These are phyloP conservation scores for Platycheirus rosarum DNA, from an alignment of 2,888 invertebrate genomes.

Conservation along the genomic window DNA sequence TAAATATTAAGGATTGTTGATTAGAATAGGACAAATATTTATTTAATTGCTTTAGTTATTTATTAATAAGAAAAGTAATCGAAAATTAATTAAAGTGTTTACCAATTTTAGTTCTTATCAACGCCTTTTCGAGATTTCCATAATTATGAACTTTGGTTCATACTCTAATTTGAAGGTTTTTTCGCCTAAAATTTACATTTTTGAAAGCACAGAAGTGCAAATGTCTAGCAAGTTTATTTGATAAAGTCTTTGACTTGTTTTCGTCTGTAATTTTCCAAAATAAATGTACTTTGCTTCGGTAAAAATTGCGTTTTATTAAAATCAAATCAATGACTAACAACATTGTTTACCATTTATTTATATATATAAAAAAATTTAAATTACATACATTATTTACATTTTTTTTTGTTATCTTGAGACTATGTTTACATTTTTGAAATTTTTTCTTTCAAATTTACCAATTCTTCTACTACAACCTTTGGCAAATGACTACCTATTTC, in stretches of 20 bases:
- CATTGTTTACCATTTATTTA: neutral
- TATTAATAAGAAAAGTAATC: too few species aligned
- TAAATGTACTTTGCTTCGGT: neutral
- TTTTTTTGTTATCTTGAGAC: constrained; percentile 84
- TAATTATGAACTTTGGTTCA: too few species aligned
- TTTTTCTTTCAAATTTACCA: constrained; percentile 85
- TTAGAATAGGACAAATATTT: too few species aligned
- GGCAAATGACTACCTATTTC: constrained; percentile 96
- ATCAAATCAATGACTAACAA: neutral
- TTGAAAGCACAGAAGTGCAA: neutral
- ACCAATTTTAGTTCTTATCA: too few species aligned
- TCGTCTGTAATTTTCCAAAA: neutral
- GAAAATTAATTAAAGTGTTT: too few species aligned
- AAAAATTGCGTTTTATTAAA: constrained; percentile 1
- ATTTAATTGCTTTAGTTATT: too few species aligned
- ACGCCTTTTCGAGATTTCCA: too few species aligned
- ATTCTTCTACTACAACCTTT: constrained; percentile 87
- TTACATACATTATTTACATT: constrained; percentile 81
- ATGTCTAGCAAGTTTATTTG: neutral
- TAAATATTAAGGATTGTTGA: too few species aligned
- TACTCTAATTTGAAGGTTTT: neutral
- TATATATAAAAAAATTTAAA: constrained; percentile 5
- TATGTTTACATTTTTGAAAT: constrained; percentile 50
- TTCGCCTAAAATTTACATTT: neutral
- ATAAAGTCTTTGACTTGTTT: neutral